Evolutionary conservation across 2,888 invertebrate genomes (phyloP).

Genomic region (Drosophila affinis): DNA sequence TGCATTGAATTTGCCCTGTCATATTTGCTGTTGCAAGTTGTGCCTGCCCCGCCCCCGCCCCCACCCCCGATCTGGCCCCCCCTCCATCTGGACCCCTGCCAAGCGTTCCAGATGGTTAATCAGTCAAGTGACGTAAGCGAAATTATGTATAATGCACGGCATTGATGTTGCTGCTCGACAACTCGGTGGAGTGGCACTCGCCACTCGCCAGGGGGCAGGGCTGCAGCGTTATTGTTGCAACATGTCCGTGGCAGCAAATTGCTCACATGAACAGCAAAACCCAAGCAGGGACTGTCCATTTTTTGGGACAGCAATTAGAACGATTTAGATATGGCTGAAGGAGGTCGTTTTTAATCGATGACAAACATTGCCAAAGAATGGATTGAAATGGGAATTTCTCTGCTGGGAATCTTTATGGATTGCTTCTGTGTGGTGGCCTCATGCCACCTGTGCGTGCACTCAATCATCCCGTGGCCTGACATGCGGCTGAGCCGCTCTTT

Average conservation of each 20-base stretch:
- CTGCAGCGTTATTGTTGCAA: not conserved
- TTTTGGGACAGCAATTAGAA: too few species aligned
- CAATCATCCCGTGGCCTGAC: conserved; percentile 41
- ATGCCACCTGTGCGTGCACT: conserved; percentile 32
- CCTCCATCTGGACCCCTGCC: not conserved
- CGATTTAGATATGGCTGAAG: too few species aligned
- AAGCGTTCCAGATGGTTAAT: conserved; percentile 42
- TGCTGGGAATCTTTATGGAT: not conserved
- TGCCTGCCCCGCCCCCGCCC: not conserved
- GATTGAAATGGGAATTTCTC: too few species aligned
- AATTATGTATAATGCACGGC: conserved; percentile 39
- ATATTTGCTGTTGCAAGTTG: conserved; percentile 38
- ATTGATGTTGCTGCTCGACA: too few species aligned
- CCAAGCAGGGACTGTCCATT: not conserved
- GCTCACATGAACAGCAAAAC: not conserved
- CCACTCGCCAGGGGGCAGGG: too few species aligned
- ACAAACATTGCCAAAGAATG: too few species aligned
- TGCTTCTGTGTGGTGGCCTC: not conserved
- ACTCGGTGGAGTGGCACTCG: too few species aligned
- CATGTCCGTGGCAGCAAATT: not conserved
- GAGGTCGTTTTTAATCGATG: too few species aligned
- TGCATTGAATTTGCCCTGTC: conserved; percentile 50
- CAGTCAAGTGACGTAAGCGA: conserved; percentile 52
- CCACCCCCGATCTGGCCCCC: not conserved
- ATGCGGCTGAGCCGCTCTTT: conserved; percentile 41